Conservation (phyloP, 2,797 vertebrate species). For the Salarias fasciatus region DNA sequence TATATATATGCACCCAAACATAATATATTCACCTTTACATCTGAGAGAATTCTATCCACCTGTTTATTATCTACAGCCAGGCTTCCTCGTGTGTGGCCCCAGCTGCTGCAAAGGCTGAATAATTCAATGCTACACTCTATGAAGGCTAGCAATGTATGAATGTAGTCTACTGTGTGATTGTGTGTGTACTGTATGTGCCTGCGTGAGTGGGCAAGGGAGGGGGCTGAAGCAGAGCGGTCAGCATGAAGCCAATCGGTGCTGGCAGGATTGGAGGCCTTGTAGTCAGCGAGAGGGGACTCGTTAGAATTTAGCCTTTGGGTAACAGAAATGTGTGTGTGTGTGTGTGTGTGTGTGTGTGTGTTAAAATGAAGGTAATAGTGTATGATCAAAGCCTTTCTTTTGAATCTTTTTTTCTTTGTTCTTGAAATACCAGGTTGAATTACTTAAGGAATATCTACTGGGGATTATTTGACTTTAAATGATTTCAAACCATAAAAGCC, state of each 20-base stretch:
- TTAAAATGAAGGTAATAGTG: slow-evolving; percentile 4
- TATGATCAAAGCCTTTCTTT: slow-evolving; percentile 27
- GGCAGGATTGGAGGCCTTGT: slow-evolving; percentile 72
- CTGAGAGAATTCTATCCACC: slow-evolving; percentile 42
- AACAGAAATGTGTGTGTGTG: slow-evolving; percentile 9
- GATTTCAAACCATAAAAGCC: not conserved
- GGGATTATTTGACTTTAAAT: slow-evolving; percentile 7
- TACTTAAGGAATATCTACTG: slow-evolving; percentile 9
- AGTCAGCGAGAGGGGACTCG: slow-evolving; percentile 61
- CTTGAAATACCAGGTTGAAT: not conserved
- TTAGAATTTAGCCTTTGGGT: slow-evolving; percentile 70
- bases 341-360: slow-evolving; percentile 13
- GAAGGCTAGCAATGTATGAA: slow-evolving; percentile 55
- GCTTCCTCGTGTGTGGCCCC: slow-evolving; percentile 41
- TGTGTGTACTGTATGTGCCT: slow-evolving; percentile 45
- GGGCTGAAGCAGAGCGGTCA: slow-evolving; percentile 50
- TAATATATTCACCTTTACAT: slow-evolving; percentile 21
- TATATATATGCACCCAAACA: slow-evolving; percentile 3
- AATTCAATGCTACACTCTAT: slow-evolving; percentile 72
- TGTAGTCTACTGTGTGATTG: slow-evolving; percentile 41
- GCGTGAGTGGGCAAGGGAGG: slow-evolving; percentile 36
- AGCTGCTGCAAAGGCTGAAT: slow-evolving; percentile 72
- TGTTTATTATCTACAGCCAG: slow-evolving; percentile 52
- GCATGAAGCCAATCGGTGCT: slow-evolving; percentile 73
- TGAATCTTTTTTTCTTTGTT: slow-evolving; percentile 8